Conservation (phyloP, 2,797 vertebrate genomes). For the Arctocebus calabarensis region DNA sequence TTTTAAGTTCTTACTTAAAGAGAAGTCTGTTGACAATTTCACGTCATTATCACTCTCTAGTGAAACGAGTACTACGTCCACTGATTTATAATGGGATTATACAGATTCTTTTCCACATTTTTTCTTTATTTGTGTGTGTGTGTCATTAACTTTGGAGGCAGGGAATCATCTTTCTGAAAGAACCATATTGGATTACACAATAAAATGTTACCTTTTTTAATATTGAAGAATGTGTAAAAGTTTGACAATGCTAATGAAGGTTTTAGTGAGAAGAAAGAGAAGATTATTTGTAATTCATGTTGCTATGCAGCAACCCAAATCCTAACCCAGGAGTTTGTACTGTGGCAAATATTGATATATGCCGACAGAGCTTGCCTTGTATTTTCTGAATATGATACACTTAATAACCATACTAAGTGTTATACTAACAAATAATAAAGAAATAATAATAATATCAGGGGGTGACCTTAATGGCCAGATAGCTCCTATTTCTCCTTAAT, state of each 20-base stretch:
- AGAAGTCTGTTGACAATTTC: neutral
- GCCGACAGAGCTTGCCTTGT: neutral
- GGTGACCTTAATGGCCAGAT: neutral
- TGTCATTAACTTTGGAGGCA: neutral
- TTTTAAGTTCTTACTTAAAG: neutral
- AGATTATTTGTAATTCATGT: constrained; percentile 25
- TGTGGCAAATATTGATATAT: neutral
- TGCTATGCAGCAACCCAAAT: neutral
- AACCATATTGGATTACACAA: neutral
- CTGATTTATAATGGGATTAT: neutral
- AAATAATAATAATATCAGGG: neutral
- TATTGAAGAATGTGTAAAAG: neutral
- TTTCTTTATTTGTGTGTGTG: neutral
- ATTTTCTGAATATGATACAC: neutral
- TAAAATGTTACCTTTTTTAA: constrained; percentile 23
- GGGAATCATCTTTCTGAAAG: constrained; percentile 3
- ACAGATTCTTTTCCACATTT: neutral
- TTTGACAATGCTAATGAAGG: neutral
- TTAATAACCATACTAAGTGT: neutral
- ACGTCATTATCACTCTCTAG: neutral
- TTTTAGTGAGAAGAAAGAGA: neutral
- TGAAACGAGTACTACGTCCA: neutral
- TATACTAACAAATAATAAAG: neutral
- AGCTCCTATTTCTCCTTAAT: neutral
- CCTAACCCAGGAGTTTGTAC: neutral